Evolutionary conservation across 2,797 vertebrate genomes (phyloP).

Genomic region (Spinus pinus): DNA sequence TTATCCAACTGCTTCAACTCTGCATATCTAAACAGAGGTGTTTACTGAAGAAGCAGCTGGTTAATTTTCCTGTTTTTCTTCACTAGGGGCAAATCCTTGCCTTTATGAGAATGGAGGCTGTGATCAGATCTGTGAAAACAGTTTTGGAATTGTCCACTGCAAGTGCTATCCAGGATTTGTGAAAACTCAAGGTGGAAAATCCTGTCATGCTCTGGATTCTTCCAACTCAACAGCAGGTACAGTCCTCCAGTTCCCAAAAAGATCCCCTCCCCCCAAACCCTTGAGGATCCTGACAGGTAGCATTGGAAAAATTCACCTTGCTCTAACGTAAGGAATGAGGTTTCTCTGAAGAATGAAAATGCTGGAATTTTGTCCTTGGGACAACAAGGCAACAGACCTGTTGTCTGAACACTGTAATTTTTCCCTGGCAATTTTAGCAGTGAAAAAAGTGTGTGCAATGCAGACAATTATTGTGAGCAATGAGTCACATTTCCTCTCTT

Average conservation of each 20-base stretch:
- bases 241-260: neutral
- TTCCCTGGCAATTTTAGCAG: neutral
- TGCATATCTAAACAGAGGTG: neutral
- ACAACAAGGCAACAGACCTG: neutral
- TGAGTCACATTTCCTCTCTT: neutral
- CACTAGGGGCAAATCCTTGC: constrained; percentile 80
- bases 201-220: constrained; percentile 57
- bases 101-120: constrained; percentile 85
- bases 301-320: neutral
- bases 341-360: neutral
- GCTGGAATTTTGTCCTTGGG: neutral
- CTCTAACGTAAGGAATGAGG: neutral
- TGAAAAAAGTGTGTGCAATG: neutral
- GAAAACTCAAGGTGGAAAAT: constrained; percentile 72
- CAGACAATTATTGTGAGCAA: neutral
- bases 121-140: constrained; percentile 84
- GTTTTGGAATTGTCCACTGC: constrained; percentile 74
- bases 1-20: neutral
- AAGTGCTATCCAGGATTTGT: constrained; percentile 75
- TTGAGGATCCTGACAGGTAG: neutral
- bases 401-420: neutral
- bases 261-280: neutral
- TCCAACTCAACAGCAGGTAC: constrained; percentile 72
- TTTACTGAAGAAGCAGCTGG: neutral
- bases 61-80: neutral